These are phyloP conservation scores for Drosophila lini DNA, from an alignment of 1,140 invertebrate species.

Conservation along the genomic window DNA sequence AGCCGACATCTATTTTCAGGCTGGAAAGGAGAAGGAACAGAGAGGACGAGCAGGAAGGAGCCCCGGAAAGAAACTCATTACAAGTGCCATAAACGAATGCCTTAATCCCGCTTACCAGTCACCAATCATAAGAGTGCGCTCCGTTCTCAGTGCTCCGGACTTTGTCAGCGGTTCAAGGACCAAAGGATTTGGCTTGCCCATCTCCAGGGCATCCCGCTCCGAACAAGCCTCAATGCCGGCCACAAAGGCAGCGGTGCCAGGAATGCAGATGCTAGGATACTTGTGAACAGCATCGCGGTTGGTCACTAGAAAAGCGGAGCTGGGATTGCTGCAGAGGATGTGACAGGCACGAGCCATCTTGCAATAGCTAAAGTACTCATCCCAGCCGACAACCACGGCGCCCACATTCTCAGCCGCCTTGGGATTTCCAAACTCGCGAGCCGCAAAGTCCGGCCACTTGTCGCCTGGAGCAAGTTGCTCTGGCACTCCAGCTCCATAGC, in stretches of 20 bases:
- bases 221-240: constrained; percentile 91
- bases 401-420: constrained; percentile 89
- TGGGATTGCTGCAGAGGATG: constrained; percentile 87
- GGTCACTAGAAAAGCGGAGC: constrained; percentile 93
- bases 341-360: constrained; percentile 95
- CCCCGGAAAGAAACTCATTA: constrained; percentile 18
- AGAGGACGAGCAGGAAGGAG: neutral
- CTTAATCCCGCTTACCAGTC: constrained; percentile 88
- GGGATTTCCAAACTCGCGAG: constrained; percentile 69
- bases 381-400: constrained; percentile 96
- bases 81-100: constrained; percentile 6
- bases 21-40: constrained; percentile 81
- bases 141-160: constrained; percentile 88
- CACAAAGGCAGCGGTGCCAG: constrained; percentile 94
- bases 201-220: constrained; percentile 90
- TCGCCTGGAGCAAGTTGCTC: constrained; percentile 40
- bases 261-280: constrained; percentile 66
- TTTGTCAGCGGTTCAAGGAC: constrained; percentile 64
- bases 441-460: constrained; percentile 66
- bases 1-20: constrained; percentile 94
- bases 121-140: constrained; percentile 96
- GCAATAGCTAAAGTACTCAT: constrained; percentile 94
- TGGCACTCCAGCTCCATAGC: constrained; percentile 88
- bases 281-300: constrained; percentile 92
- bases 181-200: constrained; percentile 91